Evolutionary conservation across 2,113 vertebrate genomes (phyloP).

Genomic region (Oenanthe melanoleuca): DNA sequence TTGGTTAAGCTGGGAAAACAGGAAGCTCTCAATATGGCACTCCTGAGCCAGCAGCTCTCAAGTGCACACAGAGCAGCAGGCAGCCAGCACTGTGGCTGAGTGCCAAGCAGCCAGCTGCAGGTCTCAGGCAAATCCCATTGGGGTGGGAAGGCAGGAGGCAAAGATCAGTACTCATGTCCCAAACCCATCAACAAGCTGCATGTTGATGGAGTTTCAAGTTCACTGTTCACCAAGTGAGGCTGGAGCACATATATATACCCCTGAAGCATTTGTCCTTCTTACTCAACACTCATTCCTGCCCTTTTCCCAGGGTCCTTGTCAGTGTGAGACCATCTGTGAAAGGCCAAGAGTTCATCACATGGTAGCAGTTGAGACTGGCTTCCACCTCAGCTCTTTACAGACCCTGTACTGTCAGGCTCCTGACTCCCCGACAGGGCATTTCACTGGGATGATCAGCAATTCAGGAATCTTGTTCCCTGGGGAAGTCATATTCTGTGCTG

Average conservation of each 20-base stretch:
- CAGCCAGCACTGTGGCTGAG: neutral
- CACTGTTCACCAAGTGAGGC: neutral
- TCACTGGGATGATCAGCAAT: neutral
- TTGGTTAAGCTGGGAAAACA: slow-evolving; percentile 78
- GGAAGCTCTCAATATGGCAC: neutral
- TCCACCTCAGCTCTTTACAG: neutral
- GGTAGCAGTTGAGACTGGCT: neutral
- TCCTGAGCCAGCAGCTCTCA: neutral
- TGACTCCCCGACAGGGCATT: accelerated
- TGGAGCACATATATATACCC: neutral
- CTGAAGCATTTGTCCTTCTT: neutral
- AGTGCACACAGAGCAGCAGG: neutral
- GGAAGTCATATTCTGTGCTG: neutral
- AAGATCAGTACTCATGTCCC: neutral
- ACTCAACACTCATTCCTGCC: neutral
- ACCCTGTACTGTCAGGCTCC: neutral
- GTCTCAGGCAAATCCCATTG: neutral
- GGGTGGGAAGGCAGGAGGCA: neutral
- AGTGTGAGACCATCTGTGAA: neutral
- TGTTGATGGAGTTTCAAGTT: too few species aligned
- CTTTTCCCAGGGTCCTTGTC: neutral
- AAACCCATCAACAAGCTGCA: neutral
- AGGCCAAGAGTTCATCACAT: neutral
- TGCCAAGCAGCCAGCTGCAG: neutral
- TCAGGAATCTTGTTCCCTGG: neutral